Evolutionary conservation across 2,888 invertebrate genomes (phyloP).

Genomic region (Meliscaeva auricollis): DNA sequence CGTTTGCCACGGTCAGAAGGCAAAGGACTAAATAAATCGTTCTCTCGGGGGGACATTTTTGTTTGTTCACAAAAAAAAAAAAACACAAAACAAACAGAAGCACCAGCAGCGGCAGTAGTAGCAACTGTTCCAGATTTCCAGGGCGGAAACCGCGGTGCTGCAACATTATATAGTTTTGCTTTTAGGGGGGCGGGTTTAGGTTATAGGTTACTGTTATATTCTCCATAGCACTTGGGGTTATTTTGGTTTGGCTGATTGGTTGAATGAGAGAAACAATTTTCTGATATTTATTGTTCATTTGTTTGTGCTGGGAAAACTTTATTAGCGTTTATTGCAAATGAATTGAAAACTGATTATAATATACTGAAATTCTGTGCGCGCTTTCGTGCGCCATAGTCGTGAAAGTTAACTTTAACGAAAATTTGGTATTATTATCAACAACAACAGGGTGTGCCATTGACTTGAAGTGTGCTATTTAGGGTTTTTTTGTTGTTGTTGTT

Average conservation of each 20-base stretch:
- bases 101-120: constrained; percentile 10
- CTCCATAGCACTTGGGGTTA: not conserved
- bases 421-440: constrained; percentile 26
- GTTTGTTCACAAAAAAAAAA: constrained; percentile 41
- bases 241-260: constrained; percentile 26
- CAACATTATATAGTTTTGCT: constrained; percentile 25
- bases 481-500: not conserved
- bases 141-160: constrained; percentile 18
- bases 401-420: constrained; percentile 52
- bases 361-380: not conserved
- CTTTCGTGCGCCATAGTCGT: not conserved
- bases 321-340: constrained; percentile 70
- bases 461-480: constrained; percentile 19
- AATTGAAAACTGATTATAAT: constrained; percentile 69
- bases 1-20: constrained; percentile 58
- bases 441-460: constrained; percentile 21
- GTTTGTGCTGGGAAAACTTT: constrained; percentile 61
- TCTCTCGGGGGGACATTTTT: constrained; percentile 64
- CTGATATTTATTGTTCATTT: constrained; percentile 62
- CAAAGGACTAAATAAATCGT: constrained; percentile 69
- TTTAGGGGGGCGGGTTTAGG: not conserved
- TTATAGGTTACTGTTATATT: not conserved
- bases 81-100: not conserved
- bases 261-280: constrained; percentile 64
- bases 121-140: constrained; percentile 49